These are phyloP conservation scores for Anodontia alba DNA, from an alignment of 2,888 invertebrate genomes.

Conservation along the genomic window DNA sequence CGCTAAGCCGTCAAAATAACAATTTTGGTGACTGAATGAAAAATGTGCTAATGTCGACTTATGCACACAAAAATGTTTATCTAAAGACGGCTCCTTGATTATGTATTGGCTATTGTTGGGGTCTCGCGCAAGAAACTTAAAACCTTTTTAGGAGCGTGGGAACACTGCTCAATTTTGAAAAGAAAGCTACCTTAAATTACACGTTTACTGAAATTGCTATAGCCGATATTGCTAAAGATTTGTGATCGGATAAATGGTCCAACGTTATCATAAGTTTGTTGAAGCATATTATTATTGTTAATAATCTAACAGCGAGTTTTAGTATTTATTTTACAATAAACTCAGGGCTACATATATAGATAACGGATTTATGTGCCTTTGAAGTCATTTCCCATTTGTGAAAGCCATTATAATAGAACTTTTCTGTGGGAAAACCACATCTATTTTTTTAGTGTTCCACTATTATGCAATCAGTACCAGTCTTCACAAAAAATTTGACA, in stretches of 20 bases:
- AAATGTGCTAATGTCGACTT: constrained; percentile 60
- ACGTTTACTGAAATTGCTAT: constrained; percentile 50
- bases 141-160: constrained; percentile 50
- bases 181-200: constrained; percentile 21
- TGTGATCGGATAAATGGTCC: constrained; percentile 43
- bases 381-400: constrained; percentile 17
- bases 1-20: constrained; percentile 53
- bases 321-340: constrained; percentile 29
- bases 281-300: constrained; percentile 31
- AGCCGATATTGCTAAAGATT: constrained; percentile 43
- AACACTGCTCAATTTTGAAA: constrained; percentile 28
- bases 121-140: constrained; percentile 45
- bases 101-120: constrained; percentile 43
- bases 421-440: not conserved
- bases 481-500: too few relatives aligned
- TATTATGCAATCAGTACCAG: too few relatives aligned
- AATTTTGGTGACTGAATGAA: constrained; percentile 52
- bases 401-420: not conserved
- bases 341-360: constrained; percentile 24
- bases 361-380: constrained; percentile 42
- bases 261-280: constrained; percentile 12
- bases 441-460: not conserved
- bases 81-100: constrained; percentile 46
- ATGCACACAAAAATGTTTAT: constrained; percentile 59
- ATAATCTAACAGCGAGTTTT: constrained; percentile 43